Conservation (phyloP, 23 tunicate genomes). For the Oikopleura albicans region DNA sequence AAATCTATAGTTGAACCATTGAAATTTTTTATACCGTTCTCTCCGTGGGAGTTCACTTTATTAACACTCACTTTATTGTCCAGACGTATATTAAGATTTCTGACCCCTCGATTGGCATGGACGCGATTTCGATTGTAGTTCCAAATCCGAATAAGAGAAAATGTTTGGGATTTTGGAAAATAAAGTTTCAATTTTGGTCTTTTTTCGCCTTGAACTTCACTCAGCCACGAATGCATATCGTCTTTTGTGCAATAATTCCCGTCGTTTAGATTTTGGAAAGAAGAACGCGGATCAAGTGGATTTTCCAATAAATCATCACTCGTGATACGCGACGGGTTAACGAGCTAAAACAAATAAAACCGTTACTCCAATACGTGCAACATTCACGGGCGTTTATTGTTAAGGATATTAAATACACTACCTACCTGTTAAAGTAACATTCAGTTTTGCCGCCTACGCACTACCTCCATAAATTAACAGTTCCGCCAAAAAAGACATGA, state of each 20-base stretch:
- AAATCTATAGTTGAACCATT: too few relatives aligned
- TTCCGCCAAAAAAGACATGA: too few relatives aligned
- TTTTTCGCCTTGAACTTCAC: slow-evolving; percentile 29
- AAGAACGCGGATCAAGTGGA: slow-evolving; percentile 45
- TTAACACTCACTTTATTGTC: slow-evolving; percentile 32
- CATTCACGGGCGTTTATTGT: too few relatives aligned
- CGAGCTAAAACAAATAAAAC: too few relatives aligned
- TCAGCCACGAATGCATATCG: slow-evolving; percentile 64
- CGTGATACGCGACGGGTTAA: slow-evolving; percentile 13
- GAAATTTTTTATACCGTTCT: slow-evolving; percentile 37
- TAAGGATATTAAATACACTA: too few relatives aligned
- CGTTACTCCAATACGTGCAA: too few relatives aligned
- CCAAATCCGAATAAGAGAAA: slow-evolving; percentile 71
- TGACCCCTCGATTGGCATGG: slow-evolving; percentile 48
- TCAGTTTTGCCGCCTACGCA: too few relatives aligned
- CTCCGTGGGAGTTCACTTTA: slow-evolving; percentile 58
- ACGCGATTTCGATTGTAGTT: slow-evolving; percentile 78
- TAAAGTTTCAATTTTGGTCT: slow-evolving; percentile 30
- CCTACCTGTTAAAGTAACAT: too few relatives aligned
- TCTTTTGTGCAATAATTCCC: slow-evolving; percentile 56
- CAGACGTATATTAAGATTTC: slow-evolving; percentile 25
- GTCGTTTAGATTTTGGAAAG: slow-evolving; percentile 31
- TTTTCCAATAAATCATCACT: slow-evolving; percentile 26
- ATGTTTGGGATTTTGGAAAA: slow-evolving; percentile 17
- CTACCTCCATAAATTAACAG: too few relatives aligned